Base-by-base conservation (phyloP, 2,888 invertebrate genomes). In the Apamea crenata region DNA sequence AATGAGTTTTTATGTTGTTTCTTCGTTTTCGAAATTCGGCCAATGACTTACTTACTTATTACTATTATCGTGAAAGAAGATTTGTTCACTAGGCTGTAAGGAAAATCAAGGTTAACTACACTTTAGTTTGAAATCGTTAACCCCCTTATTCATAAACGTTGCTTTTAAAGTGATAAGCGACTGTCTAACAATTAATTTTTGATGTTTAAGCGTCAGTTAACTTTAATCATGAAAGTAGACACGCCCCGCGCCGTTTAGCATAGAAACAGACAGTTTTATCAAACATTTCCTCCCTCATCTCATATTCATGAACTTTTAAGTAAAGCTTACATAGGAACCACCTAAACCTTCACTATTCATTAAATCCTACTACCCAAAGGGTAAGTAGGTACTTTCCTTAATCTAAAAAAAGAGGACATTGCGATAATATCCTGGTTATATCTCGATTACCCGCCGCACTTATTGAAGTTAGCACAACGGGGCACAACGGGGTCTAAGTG, bases 391-490 rank as follows among this genome's bases (percentile, higher is more conserved):
- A 16, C 10, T 40, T 66, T n/a, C 14, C 7, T 47, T 69, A 29
- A 78, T 77, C 59, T 53, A 66, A 77, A 80, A 80, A 81, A 76
- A 68, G 5, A 36, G 25, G 7, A 50, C 40, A 72, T 71, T 56
- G 73, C 29, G 63, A 56, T 75, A 71, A 84, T 70, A 63, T 32
- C 50, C 66, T 66, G 65, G 68, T 78, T 78, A 80, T 77, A 61
- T 77, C 76, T 74, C 66, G 77, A 80, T 81, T 81, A 84, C 56
- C 25, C 53, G 25, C 44, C 32, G 36, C 36, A 47, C 61, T 85
- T 82, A 85, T 79, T 72, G 74, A 66, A 79, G 63, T 76, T 73
- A 44, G 29, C 68, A 78, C 68, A 83, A 78, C 65, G 71, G 66
- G 44, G 63, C 67, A 78, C 74, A 81, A 78, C 67, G 71, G 40